These are phyloP conservation scores for Chymomyza procnemis DNA, from an alignment of 2,888 invertebrate species.

Conservation along the genomic window DNA sequence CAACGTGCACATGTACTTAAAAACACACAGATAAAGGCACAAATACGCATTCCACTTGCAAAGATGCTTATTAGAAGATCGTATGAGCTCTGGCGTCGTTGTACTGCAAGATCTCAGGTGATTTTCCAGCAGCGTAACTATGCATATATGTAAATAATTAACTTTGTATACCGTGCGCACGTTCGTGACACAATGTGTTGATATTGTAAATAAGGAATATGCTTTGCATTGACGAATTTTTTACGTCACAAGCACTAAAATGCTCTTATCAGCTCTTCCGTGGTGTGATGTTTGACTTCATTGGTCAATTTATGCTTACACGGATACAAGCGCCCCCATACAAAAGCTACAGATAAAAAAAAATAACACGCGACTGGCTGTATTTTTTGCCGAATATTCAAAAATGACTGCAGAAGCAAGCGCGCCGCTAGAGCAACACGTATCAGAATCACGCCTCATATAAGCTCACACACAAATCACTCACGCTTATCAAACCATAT, in stretches of 20 bases:
- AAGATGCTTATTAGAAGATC: constrained; percentile 51
- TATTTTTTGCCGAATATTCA: not conserved
- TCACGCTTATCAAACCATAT: constrained; percentile 47
- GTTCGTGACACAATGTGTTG: not conserved
- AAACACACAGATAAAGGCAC: constrained; percentile 18
- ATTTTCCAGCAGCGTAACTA: constrained; percentile 12
- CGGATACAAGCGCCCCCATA: not conserved
- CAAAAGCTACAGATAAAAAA: not conserved
- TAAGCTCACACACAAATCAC: constrained; percentile 6
- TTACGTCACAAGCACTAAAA: constrained; percentile 8
- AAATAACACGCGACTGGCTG: not conserved
- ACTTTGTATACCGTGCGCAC: constrained; percentile 3
- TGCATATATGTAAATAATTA: constrained; percentile 24
- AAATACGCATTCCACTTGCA: not conserved
- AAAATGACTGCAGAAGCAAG: not conserved
- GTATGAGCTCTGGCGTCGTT: constrained; percentile 51
- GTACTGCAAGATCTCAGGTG: constrained; percentile 36
- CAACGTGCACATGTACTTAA: constrained; percentile 20
- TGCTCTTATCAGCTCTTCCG: constrained; percentile 11
- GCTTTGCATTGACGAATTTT: constrained; percentile 19
- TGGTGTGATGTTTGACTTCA: not conserved
- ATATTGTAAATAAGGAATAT: not conserved
- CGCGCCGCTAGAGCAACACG: not conserved
- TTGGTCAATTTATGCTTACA: constrained; percentile 4
- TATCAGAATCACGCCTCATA: not conserved